Evolutionary conservation across 2,113 vertebrate species (phyloP), one percentile per base, ranked within the genome.

Genomic region (Cervus canadensis): DNA sequence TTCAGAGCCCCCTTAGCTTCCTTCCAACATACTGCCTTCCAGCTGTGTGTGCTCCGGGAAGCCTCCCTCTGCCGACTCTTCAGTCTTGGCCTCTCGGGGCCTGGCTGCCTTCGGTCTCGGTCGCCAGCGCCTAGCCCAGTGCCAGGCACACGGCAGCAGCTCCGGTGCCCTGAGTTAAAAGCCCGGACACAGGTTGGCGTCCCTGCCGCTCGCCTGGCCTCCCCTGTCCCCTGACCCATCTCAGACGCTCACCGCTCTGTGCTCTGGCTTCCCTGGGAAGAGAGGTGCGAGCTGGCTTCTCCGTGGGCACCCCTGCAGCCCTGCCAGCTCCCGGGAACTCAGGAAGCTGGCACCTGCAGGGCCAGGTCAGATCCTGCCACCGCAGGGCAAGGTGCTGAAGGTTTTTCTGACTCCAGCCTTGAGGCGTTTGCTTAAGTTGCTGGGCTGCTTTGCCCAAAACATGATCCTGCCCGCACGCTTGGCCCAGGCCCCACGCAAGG

Each of bases 361-460:
- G 60, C 57, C 56, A 79, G 60, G 26, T 91, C 96, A 86, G 48
- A 67, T 45, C 57, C 92, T 25, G 14, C 25, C n/a, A 9, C 89
- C 14, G 5, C 76, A 94, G 59, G 91, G 15, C 91, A 89, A 56
- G n/a, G 52, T 28, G 62, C 54, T 9, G 59, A 88, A 91, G 95
- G 89, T n/a, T 64, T 87, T 45, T 54, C 74, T 96, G 88, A 93
- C 93, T 94, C 82, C 81, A 84, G 90, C 83, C 94, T 93, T 43
- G 56, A 98, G 95, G 60, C 95, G 43, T 97, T 98, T 97, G 86
- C 74, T 84, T 92, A 97, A 98, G 96, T 97, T 86, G 45, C 86
- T 92, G 67, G 92, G 56, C 91, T 45, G 91, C 82, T 97, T 93
- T 97, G 94, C 95, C 89, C 87, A 83, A 97, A 94, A 98, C 96